Evolutionary conservation across 1,140 invertebrate genomes (phyloP), one percentile per base, ranked within the genome.

Genomic region (Macrosteles quadrilineatus): DNA sequence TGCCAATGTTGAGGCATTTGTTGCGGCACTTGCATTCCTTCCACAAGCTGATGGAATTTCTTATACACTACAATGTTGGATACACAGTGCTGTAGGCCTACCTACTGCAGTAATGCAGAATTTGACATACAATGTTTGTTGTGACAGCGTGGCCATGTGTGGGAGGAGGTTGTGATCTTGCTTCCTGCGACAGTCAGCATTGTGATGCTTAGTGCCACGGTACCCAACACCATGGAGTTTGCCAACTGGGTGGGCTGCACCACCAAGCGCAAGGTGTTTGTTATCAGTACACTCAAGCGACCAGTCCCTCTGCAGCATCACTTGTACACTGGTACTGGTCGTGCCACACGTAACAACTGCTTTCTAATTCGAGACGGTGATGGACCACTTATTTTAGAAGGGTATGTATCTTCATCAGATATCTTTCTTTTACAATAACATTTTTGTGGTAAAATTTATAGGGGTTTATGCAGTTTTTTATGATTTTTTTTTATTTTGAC

Each of bases 151-250:
- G 98, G 98, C 19, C 96, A 99, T 76, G 98, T 99, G 0, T 99
- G 98, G 98, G 98, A 99, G 83, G 97, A 99, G 83, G 96, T 68
- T 2, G 84, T 99, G 0, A 99, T 99, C 75, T 87, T 99, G 78
- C 80, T 99, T 43, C 97, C 97, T 0, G 86, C 90, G 17, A 94
- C 97, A 79, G 95, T 99, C 1, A 95, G 90, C 73, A 96, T 99
- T 69, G 96, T 99, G 1, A 92, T 99, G 88, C 83, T 99, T 12
- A 98, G 95, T 78, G 98, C 98, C 0, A 99, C 98, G 1, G 97
- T 99, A 29, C 97, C 98, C 0, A 99, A 99, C 82, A 93, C 95
- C 1, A 81, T 97, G 71, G 91, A 98, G 80, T 97, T 99, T 83
- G 97, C 97, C 1, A 91, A 97, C 77, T 99, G 98, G 98, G 91